Evolutionary conservation across 1,140 invertebrate genomes (phyloP).

Genomic region (Eumaeus atala): DNA sequence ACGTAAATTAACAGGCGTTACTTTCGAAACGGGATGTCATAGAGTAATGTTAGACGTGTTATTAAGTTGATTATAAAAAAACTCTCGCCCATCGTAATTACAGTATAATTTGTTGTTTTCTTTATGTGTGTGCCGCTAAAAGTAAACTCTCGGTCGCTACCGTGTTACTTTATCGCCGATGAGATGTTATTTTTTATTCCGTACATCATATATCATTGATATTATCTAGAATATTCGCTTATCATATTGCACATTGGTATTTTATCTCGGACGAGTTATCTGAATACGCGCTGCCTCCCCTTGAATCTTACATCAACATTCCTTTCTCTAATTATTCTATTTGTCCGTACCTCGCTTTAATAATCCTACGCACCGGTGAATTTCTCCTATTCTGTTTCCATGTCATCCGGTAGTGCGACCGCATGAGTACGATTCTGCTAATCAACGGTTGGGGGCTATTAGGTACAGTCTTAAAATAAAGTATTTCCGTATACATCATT

Average conservation of each 20-base stretch:
- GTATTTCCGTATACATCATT: constrained; percentile 19
- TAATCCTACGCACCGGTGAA: constrained; percentile 33
- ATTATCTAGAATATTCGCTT: constrained; percentile 26
- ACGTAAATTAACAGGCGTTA: constrained; percentile 43
- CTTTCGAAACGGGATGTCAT: constrained; percentile 48
- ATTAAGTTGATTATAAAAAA: constrained; percentile 19
- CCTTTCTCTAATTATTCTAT: constrained; percentile 47
- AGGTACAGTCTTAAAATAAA: not conserved
- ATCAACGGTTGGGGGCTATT: constrained; percentile 28
- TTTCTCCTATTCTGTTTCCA: constrained; percentile 40
- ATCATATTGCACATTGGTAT: constrained; percentile 40
- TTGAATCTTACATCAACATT: constrained; percentile 37
- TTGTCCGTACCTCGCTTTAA: constrained; percentile 41
- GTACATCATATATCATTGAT: not conserved
- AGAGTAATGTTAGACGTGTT: constrained; percentile 41
- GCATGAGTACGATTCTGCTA: constrained; percentile 35
- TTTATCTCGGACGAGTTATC: constrained; percentile 41
- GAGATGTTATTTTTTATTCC: constrained; percentile 21
- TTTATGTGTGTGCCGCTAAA: constrained; percentile 2
- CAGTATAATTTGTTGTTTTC: constrained; percentile 7
- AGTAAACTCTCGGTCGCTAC: not conserved
- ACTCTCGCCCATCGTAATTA: constrained; percentile 7
- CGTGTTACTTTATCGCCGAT: constrained; percentile 16
- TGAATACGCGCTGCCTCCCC: constrained; percentile 36
- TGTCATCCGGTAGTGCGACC: constrained; percentile 32